Evolutionary conservation across 2,888 invertebrate species (phyloP), one percentile per base, ranked within the genome.

Genomic region (Torymus tubicola): DNA sequence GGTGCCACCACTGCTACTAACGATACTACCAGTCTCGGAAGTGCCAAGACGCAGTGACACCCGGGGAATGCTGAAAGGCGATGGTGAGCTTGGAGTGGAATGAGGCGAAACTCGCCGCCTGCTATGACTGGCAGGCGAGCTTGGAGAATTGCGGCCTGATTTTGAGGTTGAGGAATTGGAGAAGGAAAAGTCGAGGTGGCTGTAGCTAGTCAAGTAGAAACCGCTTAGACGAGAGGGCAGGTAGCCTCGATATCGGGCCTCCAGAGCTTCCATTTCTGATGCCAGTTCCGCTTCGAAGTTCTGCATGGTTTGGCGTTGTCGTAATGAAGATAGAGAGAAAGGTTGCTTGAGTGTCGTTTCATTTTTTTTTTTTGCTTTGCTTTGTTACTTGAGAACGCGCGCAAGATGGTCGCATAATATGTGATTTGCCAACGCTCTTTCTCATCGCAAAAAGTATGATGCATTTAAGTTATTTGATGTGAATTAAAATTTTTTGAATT

Each of bases 231-330:
- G 87, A 79, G 89, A 86, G 78, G 90, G 88, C 82, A 90, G 87
- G 87, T 86, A 88, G 85, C 90, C 89, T 85, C 88, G 88, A 88
- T 92, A 92, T 86, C 91, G 91, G 84, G 89, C 87, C 84, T 89
- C 88, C 87, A 91, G 88, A 84, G 88, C 87, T 84, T 89, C 89
- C 89, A 91, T 89, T 87, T 92, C 91, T 84, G 87, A 88, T 85
- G 90, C 90, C 86, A 93, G 89, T 84, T 90, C 90, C 86, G 92
- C 91, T 89, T 93, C 93, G 89, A 93, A 87, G 90, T 90, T 92
- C 93, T 93, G 92, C 86, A 14, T 16, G 58, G 16, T 77, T 70
- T 31, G 21, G 1, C 42, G 42, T 42, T 8, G 8, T 42, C 42
- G 42, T 42, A 8, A 42, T 42, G 42, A 8, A 42, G 42, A 42